These are phyloP conservation scores for Botrylloides violaceus DNA, from an alignment of 23 tunicate species.

Conservation along the genomic window DNA sequence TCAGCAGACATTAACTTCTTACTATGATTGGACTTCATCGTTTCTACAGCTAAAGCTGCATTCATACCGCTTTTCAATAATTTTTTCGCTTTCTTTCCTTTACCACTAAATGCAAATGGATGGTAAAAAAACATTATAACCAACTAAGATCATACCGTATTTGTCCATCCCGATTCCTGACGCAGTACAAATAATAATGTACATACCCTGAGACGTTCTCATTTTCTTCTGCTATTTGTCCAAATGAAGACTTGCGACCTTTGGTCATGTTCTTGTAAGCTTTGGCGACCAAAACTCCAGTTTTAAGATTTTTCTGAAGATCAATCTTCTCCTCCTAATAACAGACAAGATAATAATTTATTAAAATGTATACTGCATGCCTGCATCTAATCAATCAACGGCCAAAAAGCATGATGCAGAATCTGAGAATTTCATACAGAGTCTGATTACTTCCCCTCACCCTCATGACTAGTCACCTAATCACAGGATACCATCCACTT, in stretches of 20 bases:
- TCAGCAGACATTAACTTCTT: neutral
- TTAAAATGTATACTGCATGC: neutral
- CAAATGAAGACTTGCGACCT: neutral
- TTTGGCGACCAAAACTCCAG: conserved; percentile 15
- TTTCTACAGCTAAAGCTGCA: conserved; percentile 31
- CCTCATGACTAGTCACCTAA: too few relatives aligned
- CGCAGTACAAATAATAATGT: too few relatives aligned
- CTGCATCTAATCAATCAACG: too few relatives aligned
- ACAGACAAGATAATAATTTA: neutral
- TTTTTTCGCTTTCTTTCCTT: conserved; percentile 20
- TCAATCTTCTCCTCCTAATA: conserved; percentile 6
- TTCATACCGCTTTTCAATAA: conserved; percentile 36
- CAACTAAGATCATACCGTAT: too few relatives aligned
- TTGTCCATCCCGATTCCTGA: too few relatives aligned
- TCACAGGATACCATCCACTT: too few relatives aligned
- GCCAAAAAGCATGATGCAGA: too few relatives aligned
- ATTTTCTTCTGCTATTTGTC: neutral
- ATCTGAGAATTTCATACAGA: too few relatives aligned
- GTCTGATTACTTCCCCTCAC: too few relatives aligned
- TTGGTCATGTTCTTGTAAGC: conserved; percentile 15
- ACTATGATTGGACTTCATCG: neutral
- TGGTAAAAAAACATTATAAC: too few relatives aligned
- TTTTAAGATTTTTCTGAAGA: neutral
- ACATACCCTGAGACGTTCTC: neutral
- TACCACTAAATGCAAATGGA: too few relatives aligned